Conservation (phyloP, 2,888 invertebrate species). For the Agrotis clavis region DNA sequence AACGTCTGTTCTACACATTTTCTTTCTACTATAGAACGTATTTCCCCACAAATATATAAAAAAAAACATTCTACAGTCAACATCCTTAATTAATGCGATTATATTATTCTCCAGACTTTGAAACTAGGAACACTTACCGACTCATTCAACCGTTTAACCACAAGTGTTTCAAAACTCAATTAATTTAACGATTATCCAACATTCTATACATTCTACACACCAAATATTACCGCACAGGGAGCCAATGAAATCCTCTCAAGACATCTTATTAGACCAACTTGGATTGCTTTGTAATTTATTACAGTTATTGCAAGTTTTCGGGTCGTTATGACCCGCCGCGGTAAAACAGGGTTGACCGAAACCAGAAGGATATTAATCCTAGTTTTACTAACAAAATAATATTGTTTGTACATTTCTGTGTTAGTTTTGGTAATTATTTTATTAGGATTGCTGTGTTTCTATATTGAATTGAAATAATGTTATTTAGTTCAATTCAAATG, state of each 20-base stretch:
- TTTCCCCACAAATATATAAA: background rate
- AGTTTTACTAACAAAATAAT: constrained; percentile 70
- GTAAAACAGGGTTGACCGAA: constrained; percentile 72
- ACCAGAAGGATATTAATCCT: constrained; percentile 76
- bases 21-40: too few relatives aligned
- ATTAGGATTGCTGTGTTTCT: constrained; percentile 16
- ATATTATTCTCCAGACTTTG: background rate
- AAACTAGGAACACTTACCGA: constrained; percentile 27
- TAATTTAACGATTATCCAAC: constrained; percentile 80
- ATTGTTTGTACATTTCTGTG: constrained; percentile 58
- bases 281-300: constrained; percentile 86
- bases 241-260: constrained; percentile 74
- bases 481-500: background rate
- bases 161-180: constrained; percentile 77
- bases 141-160: constrained; percentile 32
- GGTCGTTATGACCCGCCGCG: constrained; percentile 70
- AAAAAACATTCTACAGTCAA: background rate
- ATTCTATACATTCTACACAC: constrained; percentile 66
- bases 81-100: background rate
- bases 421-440: constrained; percentile 50
- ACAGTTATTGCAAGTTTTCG: constrained; percentile 82
- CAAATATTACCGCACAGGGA: constrained; percentile 35
- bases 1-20: too few relatives aligned
- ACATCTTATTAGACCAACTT: constrained; percentile 83
- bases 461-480: constrained; percentile 9